These are phyloP conservation scores for Sebastes iracundus DNA, from an alignment of 2,797 vertebrate genomes.

Conservation along the genomic window DNA sequence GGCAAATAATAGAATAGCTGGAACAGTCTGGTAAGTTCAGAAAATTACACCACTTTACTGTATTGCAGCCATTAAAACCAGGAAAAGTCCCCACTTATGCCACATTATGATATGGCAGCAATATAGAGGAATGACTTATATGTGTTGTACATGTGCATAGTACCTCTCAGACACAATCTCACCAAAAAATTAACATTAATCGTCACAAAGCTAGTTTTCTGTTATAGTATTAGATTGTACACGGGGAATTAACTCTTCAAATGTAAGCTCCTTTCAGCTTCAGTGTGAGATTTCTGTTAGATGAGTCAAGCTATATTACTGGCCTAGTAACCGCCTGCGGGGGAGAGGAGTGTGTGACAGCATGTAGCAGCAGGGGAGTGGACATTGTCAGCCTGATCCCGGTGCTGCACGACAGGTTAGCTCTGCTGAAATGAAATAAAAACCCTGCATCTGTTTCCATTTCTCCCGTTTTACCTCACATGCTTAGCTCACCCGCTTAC, in stretches of 20 bases:
- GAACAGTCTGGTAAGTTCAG: too few relatives aligned
- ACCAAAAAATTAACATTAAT: background rate
- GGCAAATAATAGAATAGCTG: too few relatives aligned
- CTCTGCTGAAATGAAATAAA: conserved; percentile 56
- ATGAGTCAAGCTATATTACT: conserved; percentile 66
- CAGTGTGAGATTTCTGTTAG: conserved; percentile 59
- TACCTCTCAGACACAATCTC: background rate
- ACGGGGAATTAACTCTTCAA: conserved; percentile 56
- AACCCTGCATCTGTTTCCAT: conserved; percentile 63
- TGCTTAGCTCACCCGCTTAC: conserved; percentile 4
- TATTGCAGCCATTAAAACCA: too few relatives aligned
- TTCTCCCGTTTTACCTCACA: conserved; percentile 1
- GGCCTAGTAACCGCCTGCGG: conserved; percentile 57
- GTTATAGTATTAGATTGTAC: conserved; percentile 2
- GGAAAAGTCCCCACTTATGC: too few relatives aligned
- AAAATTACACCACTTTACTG: too few relatives aligned
- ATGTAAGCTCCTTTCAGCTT: conserved; percentile 50
- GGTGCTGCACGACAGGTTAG: conserved; percentile 60
- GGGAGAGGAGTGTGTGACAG: conserved; percentile 60
- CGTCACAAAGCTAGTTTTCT: conserved; percentile 17
- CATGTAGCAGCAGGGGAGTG: conserved; percentile 62
- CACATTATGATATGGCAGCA: too few relatives aligned
- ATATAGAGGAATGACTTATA: background rate
- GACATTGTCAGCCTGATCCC: conserved; percentile 64
- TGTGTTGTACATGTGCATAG: too few relatives aligned